Conservation (phyloP, 1,140 invertebrate genomes). For the Colletes gigas region DNA sequence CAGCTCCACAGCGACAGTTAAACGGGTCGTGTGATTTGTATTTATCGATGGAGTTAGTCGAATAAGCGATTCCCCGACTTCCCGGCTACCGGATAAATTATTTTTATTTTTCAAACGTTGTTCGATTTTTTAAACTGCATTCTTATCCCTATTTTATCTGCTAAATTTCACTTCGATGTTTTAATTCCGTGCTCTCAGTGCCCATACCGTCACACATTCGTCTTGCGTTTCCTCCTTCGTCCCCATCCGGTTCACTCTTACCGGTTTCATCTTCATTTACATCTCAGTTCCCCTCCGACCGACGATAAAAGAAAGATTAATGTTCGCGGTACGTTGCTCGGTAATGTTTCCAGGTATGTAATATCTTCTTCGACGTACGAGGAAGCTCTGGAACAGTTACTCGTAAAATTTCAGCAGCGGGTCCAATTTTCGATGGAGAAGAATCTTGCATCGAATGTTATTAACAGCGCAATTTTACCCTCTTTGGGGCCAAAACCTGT, state of each 20-base stretch:
- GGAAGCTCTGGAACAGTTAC: too few relatives aligned
- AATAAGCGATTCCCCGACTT: background rate
- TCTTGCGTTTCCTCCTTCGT: background rate
- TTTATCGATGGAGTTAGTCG: background rate
- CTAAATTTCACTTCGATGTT: constrained; percentile 7
- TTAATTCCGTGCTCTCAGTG: constrained; percentile 1
- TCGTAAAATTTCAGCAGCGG: background rate
- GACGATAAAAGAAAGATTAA: too few relatives aligned
- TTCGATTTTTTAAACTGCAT: too few relatives aligned
- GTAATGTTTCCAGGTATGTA: too few relatives aligned
- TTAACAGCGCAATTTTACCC: too few relatives aligned
- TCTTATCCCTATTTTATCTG: background rate
- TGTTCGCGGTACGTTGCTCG: too few relatives aligned
- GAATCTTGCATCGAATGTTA: too few relatives aligned
- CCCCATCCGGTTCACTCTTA: background rate
- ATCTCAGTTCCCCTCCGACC: too few relatives aligned
- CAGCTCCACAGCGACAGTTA: background rate
- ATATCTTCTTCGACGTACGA: too few relatives aligned
- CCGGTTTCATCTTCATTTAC: too few relatives aligned
- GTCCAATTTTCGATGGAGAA: background rate
- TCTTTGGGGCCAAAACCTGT: too few relatives aligned
- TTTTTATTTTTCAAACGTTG: background rate
- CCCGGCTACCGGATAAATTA: background rate
- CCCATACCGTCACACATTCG: background rate
- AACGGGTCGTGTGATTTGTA: constrained; percentile 3